phyloP scores from a whole-genome alignment of 2,888 invertebrate species.

The Apodemia mormo region DNA sequence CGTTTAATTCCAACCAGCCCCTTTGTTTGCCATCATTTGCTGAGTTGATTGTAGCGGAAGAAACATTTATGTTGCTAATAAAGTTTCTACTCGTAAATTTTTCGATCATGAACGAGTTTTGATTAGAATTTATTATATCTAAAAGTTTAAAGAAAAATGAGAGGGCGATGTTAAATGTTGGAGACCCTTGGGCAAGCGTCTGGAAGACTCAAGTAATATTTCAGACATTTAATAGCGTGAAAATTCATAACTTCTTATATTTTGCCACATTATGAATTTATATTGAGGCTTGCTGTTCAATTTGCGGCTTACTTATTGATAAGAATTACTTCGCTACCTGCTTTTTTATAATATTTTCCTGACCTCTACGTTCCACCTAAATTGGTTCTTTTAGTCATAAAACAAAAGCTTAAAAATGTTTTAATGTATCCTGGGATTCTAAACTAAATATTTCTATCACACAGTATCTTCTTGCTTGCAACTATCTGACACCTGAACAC shows the following conservation, averaged over 20 bases:
- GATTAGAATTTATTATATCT: conserved; percentile 45
- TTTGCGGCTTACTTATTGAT: too few species aligned
- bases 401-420: too few species aligned
- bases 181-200: conserved; percentile 4
- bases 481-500: too few species aligned
- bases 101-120: conserved; percentile 48
- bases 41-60: conserved; percentile 51
- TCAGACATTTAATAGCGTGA: conserved; percentile 7
- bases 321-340: too few species aligned
- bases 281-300: too few species aligned
- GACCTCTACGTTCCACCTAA: too few species aligned
- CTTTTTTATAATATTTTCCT: too few species aligned
- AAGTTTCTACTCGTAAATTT: conserved; percentile 51
- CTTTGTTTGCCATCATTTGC: conserved; percentile 52
- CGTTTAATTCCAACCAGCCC: conserved; percentile 43
- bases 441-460: too few species aligned
- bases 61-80: conserved; percentile 53
- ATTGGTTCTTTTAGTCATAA: too few species aligned
- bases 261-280: too few species aligned
- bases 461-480: too few species aligned
- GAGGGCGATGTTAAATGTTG: conserved; percentile 5
- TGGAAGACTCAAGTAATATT: background rate
- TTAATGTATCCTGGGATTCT: too few species aligned
- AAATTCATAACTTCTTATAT: background rate
- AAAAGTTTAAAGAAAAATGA: conserved; percentile 26